A percentile compares a stretch with the other conserved stretches of the same genome.
phyloP scores from a whole-genome alignment of 2,797 vertebrate species.

The Gambelia wislizenii region DNA sequence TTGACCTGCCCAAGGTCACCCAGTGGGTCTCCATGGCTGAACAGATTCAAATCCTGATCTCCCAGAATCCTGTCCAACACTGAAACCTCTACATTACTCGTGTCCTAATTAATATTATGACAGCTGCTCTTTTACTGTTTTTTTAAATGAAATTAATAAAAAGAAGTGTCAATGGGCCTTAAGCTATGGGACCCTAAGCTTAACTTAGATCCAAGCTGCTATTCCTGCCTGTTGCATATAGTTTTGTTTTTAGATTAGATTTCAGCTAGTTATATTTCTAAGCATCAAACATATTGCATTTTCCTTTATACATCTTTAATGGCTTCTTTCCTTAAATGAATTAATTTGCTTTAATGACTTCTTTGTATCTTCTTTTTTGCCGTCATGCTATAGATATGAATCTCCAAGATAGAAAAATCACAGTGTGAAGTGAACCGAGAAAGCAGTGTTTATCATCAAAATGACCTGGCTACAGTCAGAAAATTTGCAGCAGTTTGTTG shows the following conservation, averaged over 20 bases:
- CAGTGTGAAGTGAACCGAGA: conserved; percentile 32
- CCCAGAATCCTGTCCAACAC: no score
- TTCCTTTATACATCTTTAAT: conserved; percentile 56
- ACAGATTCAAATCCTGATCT: no score
- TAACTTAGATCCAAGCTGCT: no score
- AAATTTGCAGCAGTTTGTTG: conserved; percentile 42
- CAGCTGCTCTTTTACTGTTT: no score
- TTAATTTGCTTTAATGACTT: conserved; percentile 52
- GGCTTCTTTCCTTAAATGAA: conserved; percentile 43
- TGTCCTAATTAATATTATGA: no score
- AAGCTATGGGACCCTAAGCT: background rate
- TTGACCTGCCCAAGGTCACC: no score
- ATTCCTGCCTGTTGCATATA: conserved; percentile 25
- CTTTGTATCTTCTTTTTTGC: conserved; percentile 46
- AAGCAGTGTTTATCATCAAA: conserved; percentile 41
- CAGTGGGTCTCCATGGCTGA: no score
- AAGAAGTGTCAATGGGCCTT: background rate
- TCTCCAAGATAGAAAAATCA: conserved; percentile 37
- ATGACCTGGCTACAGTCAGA: conserved; percentile 48
- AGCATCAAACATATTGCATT: conserved; percentile 44
- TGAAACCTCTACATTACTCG: no score
- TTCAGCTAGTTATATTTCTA: conserved; percentile 46
- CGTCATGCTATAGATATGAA: conserved; percentile 43
- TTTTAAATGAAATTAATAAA: no score
- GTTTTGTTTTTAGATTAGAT: conserved; percentile 32